Evolutionary conservation across 2,888 invertebrate genomes (phyloP).

Genomic region (Pseudoips prasinana): DNA sequence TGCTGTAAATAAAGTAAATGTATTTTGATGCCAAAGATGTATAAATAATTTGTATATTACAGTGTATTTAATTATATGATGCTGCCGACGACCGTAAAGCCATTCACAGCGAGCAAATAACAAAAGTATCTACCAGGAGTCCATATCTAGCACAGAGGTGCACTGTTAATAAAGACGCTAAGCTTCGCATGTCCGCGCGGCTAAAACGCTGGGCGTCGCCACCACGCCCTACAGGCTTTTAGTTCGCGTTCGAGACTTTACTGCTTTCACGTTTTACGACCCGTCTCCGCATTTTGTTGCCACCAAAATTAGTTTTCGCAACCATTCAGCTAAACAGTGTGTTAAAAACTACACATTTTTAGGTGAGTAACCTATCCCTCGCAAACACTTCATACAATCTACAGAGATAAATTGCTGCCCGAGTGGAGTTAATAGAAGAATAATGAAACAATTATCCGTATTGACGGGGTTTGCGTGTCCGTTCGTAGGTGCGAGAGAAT

Average conservation of each 20-base stretch:
- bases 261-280: constrained; percentile 60
- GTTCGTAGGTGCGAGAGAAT: constrained; percentile 47
- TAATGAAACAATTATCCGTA: constrained; percentile 79
- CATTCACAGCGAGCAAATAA: constrained; percentile 14
- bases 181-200: constrained; percentile 54
- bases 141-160: constrained; percentile 43
- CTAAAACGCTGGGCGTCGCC: constrained; percentile 70
- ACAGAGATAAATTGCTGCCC: constrained; percentile 59
- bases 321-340: constrained; percentile 34
- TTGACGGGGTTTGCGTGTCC: constrained; percentile 70
- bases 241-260: constrained; percentile 56
- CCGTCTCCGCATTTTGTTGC: constrained; percentile 56
- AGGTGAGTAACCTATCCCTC: constrained; percentile 11
- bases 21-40: too few relatives aligned
- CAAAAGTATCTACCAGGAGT: constrained; percentile 36
- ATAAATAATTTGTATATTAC: too few relatives aligned
- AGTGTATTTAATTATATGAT: too few relatives aligned
- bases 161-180: constrained; percentile 68
- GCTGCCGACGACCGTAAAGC: too few relatives aligned
- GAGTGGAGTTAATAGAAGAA: constrained; percentile 78
- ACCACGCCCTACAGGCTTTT: constrained; percentile 64
- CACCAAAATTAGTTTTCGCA: constrained; percentile 48
- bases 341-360: constrained; percentile 35
- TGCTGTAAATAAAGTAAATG: too few relatives aligned
- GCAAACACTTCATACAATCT: constrained; percentile 27